A percentile compares a stretch with the other conserved stretches of the same genome.
Conservation (phyloP, 2,888 invertebrate species). For the Drosophila paranaensis region DNA sequence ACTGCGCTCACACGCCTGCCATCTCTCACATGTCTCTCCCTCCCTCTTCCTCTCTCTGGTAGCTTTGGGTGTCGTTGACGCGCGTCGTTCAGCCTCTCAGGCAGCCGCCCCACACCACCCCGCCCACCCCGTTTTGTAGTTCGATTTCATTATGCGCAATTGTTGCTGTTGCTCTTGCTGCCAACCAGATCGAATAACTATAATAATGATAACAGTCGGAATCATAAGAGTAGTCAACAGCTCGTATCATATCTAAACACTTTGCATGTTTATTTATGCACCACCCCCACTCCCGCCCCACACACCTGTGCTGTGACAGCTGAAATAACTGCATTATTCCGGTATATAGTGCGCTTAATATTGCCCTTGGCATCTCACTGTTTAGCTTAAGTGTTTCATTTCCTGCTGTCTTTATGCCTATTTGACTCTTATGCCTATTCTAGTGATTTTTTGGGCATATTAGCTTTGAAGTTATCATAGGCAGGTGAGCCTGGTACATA, state of each 20-base stretch:
- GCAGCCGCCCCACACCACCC: background rate
- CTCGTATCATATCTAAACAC: background rate
- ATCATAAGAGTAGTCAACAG: no score
- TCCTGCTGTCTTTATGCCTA: background rate
- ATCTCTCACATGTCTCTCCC: background rate
- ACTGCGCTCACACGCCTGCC: conserved; percentile 6
- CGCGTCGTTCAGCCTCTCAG: conserved; percentile 36
- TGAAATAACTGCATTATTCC: background rate
- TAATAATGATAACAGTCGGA: background rate
- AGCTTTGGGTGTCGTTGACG: conserved; percentile 54
- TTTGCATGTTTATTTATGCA: background rate
- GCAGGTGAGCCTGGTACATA: no score
- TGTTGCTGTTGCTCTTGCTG: conserved; percentile 23
- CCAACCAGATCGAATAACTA: background rate
- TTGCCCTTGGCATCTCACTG: background rate
- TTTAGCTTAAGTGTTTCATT: background rate
- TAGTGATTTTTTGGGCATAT: no score
- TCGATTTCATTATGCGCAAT: conserved; percentile 34
- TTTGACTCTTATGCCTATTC: no score
- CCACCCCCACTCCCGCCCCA: background rate
- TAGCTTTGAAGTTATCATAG: no score
- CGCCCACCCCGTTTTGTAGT: conserved; percentile 14
- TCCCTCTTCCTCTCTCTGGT: background rate
- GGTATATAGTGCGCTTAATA: background rate
- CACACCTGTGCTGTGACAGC: background rate